Conservation (phyloP, 2,888 invertebrate genomes). For the Platycheirus albimanus region DNA sequence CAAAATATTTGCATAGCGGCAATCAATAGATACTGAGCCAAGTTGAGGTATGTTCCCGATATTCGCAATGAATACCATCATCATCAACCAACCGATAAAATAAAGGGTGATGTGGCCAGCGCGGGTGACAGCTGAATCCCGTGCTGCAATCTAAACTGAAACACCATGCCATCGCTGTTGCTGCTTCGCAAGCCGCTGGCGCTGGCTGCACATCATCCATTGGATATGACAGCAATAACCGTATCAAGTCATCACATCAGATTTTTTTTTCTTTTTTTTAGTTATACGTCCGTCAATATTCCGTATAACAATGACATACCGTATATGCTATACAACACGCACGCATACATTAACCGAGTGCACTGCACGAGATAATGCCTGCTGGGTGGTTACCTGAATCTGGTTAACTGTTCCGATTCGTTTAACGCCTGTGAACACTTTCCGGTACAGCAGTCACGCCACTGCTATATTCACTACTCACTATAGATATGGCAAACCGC, state of each 20-base stretch:
- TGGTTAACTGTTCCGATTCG: constrained; percentile 67
- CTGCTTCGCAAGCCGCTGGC: no score
- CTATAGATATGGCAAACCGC: constrained; percentile 29
- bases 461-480: neutral
- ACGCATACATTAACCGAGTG: constrained; percentile 37
- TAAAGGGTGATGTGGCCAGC: neutral
- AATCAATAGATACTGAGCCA: constrained; percentile 37
- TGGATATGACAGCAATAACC: constrained; percentile 43
- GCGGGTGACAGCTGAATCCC: neutral
- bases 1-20: constrained; percentile 60
- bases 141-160: constrained; percentile 6
- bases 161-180: constrained; percentile 1
- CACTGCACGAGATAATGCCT: constrained; percentile 41
- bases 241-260: constrained; percentile 56
- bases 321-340: neutral
- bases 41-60: neutral
- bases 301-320: constrained; percentile 50
- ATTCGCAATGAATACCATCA: constrained; percentile 51
- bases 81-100: constrained; percentile 47
- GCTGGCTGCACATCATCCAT: no score
- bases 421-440: constrained; percentile 56
- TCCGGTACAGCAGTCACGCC: constrained; percentile 41
- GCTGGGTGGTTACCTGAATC: constrained; percentile 62
- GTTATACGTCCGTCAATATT: constrained; percentile 1
- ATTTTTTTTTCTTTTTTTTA: constrained; percentile 3